Conservation (phyloP, 1,140 invertebrate species). For the Propsilocerus akamusi region DNA sequence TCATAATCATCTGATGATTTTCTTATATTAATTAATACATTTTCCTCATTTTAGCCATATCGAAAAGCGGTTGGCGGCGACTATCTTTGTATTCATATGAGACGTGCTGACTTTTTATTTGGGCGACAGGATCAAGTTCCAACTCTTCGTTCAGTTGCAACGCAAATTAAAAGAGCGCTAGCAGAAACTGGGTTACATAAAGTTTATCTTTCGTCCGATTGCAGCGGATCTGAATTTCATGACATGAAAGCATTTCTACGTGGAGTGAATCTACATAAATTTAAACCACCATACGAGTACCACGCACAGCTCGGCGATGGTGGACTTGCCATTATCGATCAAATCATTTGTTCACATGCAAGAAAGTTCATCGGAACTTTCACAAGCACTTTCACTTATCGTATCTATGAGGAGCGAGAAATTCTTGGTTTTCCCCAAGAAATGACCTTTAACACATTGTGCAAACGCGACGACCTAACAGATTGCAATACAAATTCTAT, state of each 20-base stretch:
- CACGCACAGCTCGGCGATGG: slow-evolving; percentile 55
- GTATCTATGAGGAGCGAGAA: slow-evolving; percentile 94
- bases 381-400: slow-evolving; percentile 89
- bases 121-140: slow-evolving; percentile 46
- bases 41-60: slow-evolving; percentile 8
- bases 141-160: slow-evolving; percentile 42
- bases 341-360: slow-evolving; percentile 83
- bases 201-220: slow-evolving; percentile 70
- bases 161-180: slow-evolving; percentile 42
- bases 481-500: slow-evolving; percentile 25
- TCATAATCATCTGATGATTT: background rate
- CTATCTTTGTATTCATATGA: slow-evolving; percentile 61
- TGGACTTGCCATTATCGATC: slow-evolving; percentile 84
- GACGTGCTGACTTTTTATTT: slow-evolving; percentile 62
- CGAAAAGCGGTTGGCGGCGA: slow-evolving; percentile 45
- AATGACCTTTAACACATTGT: slow-evolving; percentile 81
- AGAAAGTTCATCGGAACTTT: slow-evolving; percentile 78
- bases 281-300: slow-evolving; percentile 15
- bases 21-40: background rate
- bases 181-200: slow-evolving; percentile 35
- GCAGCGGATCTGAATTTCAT: slow-evolving; percentile 22
- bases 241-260: slow-evolving; percentile 18
- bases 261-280: slow-evolving; percentile 15
- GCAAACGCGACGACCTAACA: slow-evolving; percentile 29
- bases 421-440: slow-evolving; percentile 67